Evolutionary conservation across 2,797 vertebrate species (phyloP), one percentile per base, ranked within the genome.

Genomic region (Anguilla pacifica): DNA sequence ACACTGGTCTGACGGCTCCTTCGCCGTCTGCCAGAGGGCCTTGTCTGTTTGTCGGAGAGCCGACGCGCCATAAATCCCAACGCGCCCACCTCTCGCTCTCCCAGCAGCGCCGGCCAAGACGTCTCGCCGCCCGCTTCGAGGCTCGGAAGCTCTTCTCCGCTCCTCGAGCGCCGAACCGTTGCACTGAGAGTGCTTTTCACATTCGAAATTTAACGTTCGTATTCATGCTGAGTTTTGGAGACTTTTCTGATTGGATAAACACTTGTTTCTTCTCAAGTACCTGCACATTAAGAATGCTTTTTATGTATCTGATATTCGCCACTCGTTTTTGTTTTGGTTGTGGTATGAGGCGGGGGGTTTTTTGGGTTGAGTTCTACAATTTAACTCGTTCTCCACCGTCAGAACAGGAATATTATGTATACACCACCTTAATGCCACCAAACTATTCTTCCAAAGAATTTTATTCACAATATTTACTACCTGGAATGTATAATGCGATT

Each of bases 1-100:
- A 89, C 10, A 88, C 7, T 3, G 9, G 77, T 86, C 86, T 19
- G 83, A 83, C 83, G 43, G 31, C 84, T 70, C 59, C 59, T 83
- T 87, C 31, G 55, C 28, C 1, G n/a, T 35, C 5, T 85, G 88
- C 43, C 57, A 89, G 84, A 51, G 64, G 85, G 28, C 22, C 28
- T 15, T 59, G 59, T 67, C 87, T 83, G 83, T 55, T 84, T 11
- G 49, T 55, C 43, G 17, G 59, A 22, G 10, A 11, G 7, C 59
- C 15, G 59, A 82, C 0, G 51, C 70, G 39, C 83, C 28, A 39
- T 81, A 79, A 89, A 87, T 81, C 55, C 25, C 46, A 13, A 25
- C 17, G 49, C 55, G 1, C 55, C 35, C 39, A 0, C 57, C 83
- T 31, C 49, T 11, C 1, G 2, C 19, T 13, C 46, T 19, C 6